These are phyloP conservation scores for Paramormyrops kingsleyae DNA, from an alignment of 2,113 vertebrate genomes.

Conservation along the genomic window DNA sequence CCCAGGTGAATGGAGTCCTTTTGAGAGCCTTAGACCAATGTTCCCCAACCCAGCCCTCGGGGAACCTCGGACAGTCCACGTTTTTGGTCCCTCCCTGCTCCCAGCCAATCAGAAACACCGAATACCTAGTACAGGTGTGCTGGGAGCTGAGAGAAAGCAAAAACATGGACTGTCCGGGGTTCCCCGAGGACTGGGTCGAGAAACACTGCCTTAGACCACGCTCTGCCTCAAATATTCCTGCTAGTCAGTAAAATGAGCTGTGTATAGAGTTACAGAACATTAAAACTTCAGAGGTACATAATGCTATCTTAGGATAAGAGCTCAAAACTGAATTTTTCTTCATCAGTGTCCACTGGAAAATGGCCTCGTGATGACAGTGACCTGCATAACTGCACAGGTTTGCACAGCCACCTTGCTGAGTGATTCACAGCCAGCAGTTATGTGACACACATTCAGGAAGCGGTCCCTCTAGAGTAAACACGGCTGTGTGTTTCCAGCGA, in stretches of 20 bases:
- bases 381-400: neutral
- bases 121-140: too few relatives aligned
- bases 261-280: neutral
- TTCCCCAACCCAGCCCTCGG: too few relatives aligned
- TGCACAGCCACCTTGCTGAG: neutral
- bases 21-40: neutral
- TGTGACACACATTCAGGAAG: neutral
- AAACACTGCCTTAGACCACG: too few relatives aligned
- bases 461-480: neutral
- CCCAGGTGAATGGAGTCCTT: neutral
- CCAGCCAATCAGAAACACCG: too few relatives aligned
- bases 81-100: too few relatives aligned
- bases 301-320: neutral
- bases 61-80: too few relatives aligned
- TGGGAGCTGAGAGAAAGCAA: too few relatives aligned
- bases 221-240: neutral
- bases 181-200: too few relatives aligned
- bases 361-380: neutral
- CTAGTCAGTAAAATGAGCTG: neutral
- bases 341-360: neutral
- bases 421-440: neutral
- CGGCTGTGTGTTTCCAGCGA: neutral
- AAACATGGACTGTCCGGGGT: too few relatives aligned
- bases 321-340: neutral
- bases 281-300: neutral